A percentile compares a stretch with the other conserved stretches of the same genome.
These are phyloP conservation scores for Morbakka virulenta DNA, from an alignment of 30 jellyfish, hydroid and myxozoan species.

Conservation along the genomic window DNA sequence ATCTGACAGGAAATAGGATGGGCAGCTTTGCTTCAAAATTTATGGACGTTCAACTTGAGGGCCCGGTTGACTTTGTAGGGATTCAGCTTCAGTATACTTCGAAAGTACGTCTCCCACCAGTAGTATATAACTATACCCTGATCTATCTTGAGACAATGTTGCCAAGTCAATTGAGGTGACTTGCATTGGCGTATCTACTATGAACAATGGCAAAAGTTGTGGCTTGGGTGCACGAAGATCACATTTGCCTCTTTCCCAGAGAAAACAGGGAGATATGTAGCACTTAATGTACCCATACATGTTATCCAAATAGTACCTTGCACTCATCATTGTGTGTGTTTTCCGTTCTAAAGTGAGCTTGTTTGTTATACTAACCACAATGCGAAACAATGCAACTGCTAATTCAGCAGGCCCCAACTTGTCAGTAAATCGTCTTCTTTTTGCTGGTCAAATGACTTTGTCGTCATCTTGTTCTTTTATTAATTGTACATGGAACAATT, in stretches of 20 bases:
- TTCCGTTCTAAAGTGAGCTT: constrained; percentile 8
- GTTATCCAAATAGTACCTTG: constrained; percentile 8
- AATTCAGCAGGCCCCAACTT: too few species aligned
- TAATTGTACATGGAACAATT: too few species aligned
- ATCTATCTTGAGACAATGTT: constrained; percentile 6
- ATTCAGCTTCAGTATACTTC: constrained; percentile 7
- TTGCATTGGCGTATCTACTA: constrained; percentile 15
- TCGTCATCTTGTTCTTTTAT: too few species aligned
- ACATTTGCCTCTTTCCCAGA: constrained; percentile 27
- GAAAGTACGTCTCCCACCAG: constrained; percentile 16
- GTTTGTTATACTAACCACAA: not conserved
- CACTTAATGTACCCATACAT: constrained; percentile 25
- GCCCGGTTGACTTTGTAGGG: not conserved
- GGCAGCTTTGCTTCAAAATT: constrained; percentile 10
- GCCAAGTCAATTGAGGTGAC: too few species aligned
- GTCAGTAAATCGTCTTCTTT: too few species aligned
- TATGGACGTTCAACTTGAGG: not conserved
- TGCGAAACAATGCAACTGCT: too few species aligned
- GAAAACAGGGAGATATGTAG: constrained; percentile 19
- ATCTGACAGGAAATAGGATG: constrained; percentile 5
- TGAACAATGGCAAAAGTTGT: not conserved
- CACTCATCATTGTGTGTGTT: constrained; percentile 1
- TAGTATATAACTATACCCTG: constrained; percentile 5
- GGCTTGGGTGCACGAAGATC: constrained; percentile 29
- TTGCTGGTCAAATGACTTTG: too few species aligned